Evolutionary conservation across 2,797 vertebrate genomes (phyloP).

Genomic region (Chloroceryle inda): DNA sequence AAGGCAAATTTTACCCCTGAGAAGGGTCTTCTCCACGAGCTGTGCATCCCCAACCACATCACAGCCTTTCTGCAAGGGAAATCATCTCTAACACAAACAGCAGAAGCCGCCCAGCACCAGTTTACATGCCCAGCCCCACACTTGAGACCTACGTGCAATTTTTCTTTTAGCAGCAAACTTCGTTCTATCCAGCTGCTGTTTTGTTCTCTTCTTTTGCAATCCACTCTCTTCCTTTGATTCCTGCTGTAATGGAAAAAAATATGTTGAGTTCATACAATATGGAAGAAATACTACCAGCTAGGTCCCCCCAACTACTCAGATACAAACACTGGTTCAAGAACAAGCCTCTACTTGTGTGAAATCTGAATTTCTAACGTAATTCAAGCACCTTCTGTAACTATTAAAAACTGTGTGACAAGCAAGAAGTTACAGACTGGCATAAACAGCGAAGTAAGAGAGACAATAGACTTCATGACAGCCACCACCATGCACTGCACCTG

Average conservation of each 20-base stretch:
- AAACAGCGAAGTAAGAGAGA: conserved; percentile 68
- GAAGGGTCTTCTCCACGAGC: background rate
- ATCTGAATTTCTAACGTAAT: conserved; percentile 75
- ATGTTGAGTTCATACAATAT: conserved; percentile 45
- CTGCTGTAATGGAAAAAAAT: conserved; percentile 74
- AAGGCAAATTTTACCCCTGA: background rate
- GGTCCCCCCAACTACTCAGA: background rate
- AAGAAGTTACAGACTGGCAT: conserved; percentile 70
- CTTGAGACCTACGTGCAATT: conserved; percentile 82
- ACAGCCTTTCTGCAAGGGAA: conserved; percentile 12
- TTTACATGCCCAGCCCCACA: background rate
- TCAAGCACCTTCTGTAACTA: conserved; percentile 72
- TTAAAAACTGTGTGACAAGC: conserved; percentile 73
- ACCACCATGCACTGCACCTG: conserved; percentile 61
- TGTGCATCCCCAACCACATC: background rate
- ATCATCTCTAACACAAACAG: background rate
- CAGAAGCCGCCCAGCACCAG: background rate
- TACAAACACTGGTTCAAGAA: conserved; percentile 52
- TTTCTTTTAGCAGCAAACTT: conserved; percentile 81
- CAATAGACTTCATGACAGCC: conserved; percentile 71
- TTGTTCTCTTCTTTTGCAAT: conserved; percentile 78
- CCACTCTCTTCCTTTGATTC: conserved; percentile 79
- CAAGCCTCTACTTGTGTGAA: conserved; percentile 50
- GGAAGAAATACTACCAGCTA: conserved; percentile 27
- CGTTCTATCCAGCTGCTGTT: conserved; percentile 75